Evolutionary conservation across 2,113 vertebrate genomes (phyloP), one percentile per base, ranked within the genome.

Genomic region (Pholis gunnellus): DNA sequence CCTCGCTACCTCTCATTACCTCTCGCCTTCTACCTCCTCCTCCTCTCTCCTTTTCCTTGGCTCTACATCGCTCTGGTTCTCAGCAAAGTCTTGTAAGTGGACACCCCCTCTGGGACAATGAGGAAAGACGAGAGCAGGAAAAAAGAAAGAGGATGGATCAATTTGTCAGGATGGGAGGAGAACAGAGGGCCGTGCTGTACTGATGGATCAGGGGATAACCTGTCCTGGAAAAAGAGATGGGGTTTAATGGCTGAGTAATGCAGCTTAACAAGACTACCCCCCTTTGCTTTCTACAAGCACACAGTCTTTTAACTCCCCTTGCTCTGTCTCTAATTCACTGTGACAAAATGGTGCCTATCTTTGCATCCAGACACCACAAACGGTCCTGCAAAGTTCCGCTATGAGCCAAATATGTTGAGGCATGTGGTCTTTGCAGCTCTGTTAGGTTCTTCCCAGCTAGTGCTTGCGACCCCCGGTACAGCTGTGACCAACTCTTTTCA

Each of bases 51-150:
- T 54, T 44, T 75, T 75, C 48, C 40, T 69, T 68, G 52, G 34
- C 81, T 72, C 61, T 75, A 48, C 38, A 10, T 73, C 73, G 78
- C 75, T 72, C 79, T 78, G 17, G 13, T 74, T 74, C 74, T 83
- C 66, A 83, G 75, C 67, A 84, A 83, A 93, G 64, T 80, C 79
- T 54, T 74, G 93, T 94, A 94, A 95, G 77, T 80, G 38, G 90
- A 95, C 86, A 90, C 91, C 84, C 86, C 94, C 92, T 15, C 50
- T 22, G 93, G 91, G 91, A 88, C 75, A 11, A 38, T 2, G 3
- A 75, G 79, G 70, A 81, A 80, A 89, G 79, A 83, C 31, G 76
- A 90, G 86, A 94, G 86, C 81, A 90, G 79, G 38, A 72, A 57
- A 59, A 65, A 31, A 78, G 86, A 73, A 81, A 66, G 72, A 72